A percentile compares a stretch with the other conserved stretches of the same genome.
Conservation (phyloP, 2,888 invertebrate species). For the Lamproptera curius region DNA sequence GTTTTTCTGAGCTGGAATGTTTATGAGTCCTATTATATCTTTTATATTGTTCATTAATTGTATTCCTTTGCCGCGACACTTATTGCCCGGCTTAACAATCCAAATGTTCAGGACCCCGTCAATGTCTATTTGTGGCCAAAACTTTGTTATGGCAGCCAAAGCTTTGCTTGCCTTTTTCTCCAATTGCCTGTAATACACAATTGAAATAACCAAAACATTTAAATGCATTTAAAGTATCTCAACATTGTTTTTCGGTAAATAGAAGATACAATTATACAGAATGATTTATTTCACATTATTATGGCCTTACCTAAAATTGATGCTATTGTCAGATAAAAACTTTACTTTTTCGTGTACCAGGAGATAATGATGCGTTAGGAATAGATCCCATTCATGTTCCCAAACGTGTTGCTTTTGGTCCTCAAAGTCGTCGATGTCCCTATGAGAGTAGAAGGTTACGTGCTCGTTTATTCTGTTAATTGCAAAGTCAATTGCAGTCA, state of each 20-base stretch:
- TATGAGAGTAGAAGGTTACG: constrained; percentile 84
- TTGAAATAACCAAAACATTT: no score
- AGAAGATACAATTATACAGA: no score
- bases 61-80: constrained; percentile 94
- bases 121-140: constrained; percentile 89
- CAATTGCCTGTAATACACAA: constrained; percentile 63
- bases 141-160: constrained; percentile 81
- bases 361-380: constrained; percentile 83
- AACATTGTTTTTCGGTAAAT: no score
- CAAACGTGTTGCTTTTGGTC: constrained; percentile 80
- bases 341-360: constrained; percentile 82
- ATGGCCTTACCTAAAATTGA: constrained; percentile 56
- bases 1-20: constrained; percentile 82
- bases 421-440: constrained; percentile 87
- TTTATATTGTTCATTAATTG: constrained; percentile 90
- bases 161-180: constrained; percentile 78
- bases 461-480: constrained; percentile 87
- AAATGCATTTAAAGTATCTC: no score
- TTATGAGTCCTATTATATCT: constrained; percentile 87
- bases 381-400: constrained; percentile 95
- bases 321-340: constrained; percentile 62
- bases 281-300: no score
- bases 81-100: constrained; percentile 97
- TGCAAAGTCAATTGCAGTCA: constrained; percentile 88
- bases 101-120: constrained; percentile 94